These are phyloP conservation scores for Loxodonta africana DNA, from an alignment of 2,113 vertebrate genomes.

Conservation along the genomic window DNA sequence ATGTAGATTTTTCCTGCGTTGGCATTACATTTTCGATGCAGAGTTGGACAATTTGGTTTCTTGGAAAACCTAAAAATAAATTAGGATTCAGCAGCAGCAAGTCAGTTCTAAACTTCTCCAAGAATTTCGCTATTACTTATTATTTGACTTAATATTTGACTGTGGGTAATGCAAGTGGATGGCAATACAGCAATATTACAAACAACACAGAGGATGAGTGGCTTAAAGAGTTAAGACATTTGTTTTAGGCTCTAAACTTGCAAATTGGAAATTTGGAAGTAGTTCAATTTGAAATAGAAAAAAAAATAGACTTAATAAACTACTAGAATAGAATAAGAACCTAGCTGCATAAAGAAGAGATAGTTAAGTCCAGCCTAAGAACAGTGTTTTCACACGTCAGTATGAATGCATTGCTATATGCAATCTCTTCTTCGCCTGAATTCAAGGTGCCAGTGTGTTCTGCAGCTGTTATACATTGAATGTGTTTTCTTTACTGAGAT, in stretches of 20 bases:
- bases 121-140: not conserved
- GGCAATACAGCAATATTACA: not conserved
- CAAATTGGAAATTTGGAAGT: slow-evolving; percentile 29
- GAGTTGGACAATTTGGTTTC: slow-evolving; percentile 19
- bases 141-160: not conserved
- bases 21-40: slow-evolving; percentile 57
- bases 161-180: not conserved
- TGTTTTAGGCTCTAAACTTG: not conserved
- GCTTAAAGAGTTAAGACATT: not conserved
- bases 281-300: not conserved
- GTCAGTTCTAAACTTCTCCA: slow-evolving; percentile 59
- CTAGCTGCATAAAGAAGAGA: not conserved
- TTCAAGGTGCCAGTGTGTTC: not conserved
- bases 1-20: slow-evolving; percentile 48
- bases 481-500: slow-evolving; percentile 34
- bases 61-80: slow-evolving; percentile 55
- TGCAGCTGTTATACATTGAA: not conserved
- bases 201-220: not conserved
- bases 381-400: not conserved
- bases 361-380: not conserved
- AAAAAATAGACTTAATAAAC: not conserved
- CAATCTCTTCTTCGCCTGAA: not conserved
- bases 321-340: not conserved
- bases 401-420: not conserved
- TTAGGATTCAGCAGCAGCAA: slow-evolving; percentile 58